phyloP scores from a whole-genome alignment of 1,140 invertebrate species.

The Portunus trituberculatus region DNA sequence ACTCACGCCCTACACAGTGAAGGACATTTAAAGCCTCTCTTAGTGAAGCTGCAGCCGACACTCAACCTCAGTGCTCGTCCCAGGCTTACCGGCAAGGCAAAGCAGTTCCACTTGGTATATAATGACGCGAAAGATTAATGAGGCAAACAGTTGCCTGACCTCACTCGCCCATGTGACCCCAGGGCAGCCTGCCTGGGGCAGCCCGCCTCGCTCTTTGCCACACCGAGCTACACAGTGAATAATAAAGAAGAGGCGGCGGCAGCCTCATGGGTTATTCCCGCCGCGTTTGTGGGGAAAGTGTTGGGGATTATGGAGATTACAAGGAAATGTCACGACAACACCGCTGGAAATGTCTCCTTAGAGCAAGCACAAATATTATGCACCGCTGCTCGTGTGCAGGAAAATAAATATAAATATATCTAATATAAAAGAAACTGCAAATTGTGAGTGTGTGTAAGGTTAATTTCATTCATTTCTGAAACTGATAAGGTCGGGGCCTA shows the following conservation, averaged over 20 bases:
- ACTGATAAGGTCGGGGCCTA: slow-evolving; percentile 68
- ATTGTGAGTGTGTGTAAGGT: slow-evolving; percentile 46
- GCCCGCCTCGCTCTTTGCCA: not conserved
- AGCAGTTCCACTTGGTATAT: not conserved
- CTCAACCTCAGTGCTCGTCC: too few species aligned
- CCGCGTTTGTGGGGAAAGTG: not conserved
- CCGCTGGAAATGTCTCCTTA: slow-evolving; percentile 1
- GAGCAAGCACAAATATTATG: not conserved
- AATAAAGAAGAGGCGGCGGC: slow-evolving; percentile 18
- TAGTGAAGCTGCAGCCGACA: not conserved
- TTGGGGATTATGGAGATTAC: not conserved
- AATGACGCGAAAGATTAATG: not conserved
- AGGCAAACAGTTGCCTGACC: not conserved
- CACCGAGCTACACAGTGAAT: not conserved
- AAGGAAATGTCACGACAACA: slow-evolving; percentile 21
- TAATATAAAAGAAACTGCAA: slow-evolving; percentile 17
- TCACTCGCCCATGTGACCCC: not conserved
- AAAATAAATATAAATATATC: not conserved
- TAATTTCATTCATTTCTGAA: slow-evolving; percentile 69
- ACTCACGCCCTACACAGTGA: not conserved
- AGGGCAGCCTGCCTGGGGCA: not conserved
- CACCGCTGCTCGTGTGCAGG: not conserved
- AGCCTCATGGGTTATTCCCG: slow-evolving; percentile 18
- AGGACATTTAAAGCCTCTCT: not conserved
- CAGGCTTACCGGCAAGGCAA: not conserved